A percentile compares a stretch with the other conserved stretches of the same genome.
These are phyloP conservation scores for Invenusta paracnida DNA, from an alignment of 2,888 invertebrate species.

Conservation along the genomic window DNA sequence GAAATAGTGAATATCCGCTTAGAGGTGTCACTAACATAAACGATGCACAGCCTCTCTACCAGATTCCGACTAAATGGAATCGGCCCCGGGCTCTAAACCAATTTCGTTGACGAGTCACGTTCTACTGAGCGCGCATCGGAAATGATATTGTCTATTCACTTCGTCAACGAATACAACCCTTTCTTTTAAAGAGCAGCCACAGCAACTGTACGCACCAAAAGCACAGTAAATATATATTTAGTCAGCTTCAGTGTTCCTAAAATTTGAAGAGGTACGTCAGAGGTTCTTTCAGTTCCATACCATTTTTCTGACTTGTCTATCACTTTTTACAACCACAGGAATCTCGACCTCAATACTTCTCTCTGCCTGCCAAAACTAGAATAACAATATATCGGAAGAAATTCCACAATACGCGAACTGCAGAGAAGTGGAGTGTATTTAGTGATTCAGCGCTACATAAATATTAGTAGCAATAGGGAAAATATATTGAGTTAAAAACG, in stretches of 20 bases:
- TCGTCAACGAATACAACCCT: neutral
- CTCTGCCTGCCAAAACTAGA: too few species aligned
- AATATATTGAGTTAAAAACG: neutral
- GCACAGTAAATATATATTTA: too few species aligned
- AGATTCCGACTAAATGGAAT: neutral
- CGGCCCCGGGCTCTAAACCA: neutral
- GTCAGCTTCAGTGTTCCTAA: too few species aligned
- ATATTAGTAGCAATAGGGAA: too few species aligned
- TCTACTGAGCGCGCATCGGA: neutral
- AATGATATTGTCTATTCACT: neutral
- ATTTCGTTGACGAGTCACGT: neutral
- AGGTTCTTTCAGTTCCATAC: too few species aligned
- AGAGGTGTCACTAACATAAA: neutral
- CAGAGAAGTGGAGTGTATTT: too few species aligned
- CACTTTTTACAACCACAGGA: neutral
- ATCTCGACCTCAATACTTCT: too few species aligned
- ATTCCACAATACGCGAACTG: too few species aligned
- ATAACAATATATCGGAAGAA: too few species aligned
- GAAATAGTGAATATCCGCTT: neutral
- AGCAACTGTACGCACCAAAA: too few species aligned
- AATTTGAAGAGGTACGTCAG: too few species aligned
- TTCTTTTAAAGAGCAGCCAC: neutral
- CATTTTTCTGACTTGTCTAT: neutral
- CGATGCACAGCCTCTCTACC: neutral
- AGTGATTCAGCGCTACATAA: too few species aligned